A percentile compares a stretch with the other conserved stretches of the same genome.
These are phyloP conservation scores for Lasioglossum villosulum DNA, from an alignment of 2,888 invertebrate species.

Conservation along the genomic window DNA sequence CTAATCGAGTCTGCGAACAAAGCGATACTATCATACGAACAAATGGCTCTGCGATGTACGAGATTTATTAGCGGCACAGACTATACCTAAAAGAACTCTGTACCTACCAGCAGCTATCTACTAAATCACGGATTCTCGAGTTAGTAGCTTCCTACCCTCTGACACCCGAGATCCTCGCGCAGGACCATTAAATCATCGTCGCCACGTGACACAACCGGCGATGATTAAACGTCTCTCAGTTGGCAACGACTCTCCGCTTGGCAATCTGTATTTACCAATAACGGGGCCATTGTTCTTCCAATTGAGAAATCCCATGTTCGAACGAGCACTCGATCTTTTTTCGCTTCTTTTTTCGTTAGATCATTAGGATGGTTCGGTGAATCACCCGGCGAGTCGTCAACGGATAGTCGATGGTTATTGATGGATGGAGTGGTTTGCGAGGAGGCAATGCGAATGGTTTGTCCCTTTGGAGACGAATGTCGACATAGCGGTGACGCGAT, in stretches of 20 bases:
- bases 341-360: not conserved
- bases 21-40: not conserved
- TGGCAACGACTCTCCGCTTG: not conserved
- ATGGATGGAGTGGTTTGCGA: conserved; percentile 48
- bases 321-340: conserved; percentile 15
- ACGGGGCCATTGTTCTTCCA: conserved; percentile 10
- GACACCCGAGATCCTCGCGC: conserved; percentile 1
- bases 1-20: not conserved
- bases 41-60: not conserved
- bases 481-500: not conserved
- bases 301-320: conserved; percentile 3
- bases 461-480: not conserved
- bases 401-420: conserved; percentile 56
- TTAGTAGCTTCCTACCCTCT: not conserved
- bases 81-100: not conserved
- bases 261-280: not conserved
- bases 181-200: not conserved
- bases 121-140: conserved; percentile 10
- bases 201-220: not conserved
- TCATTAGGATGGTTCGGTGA: conserved; percentile 33
- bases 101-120: not conserved
- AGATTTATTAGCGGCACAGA: not conserved
- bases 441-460: conserved; percentile 46
- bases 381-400: conserved; percentile 23
- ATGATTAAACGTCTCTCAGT: conserved; percentile 3